A percentile compares a stretch with the other conserved stretches of the same genome.
Conservation (phyloP, 2,113 vertebrate species). For the Ptilorrhoa leucosticta region DNA sequence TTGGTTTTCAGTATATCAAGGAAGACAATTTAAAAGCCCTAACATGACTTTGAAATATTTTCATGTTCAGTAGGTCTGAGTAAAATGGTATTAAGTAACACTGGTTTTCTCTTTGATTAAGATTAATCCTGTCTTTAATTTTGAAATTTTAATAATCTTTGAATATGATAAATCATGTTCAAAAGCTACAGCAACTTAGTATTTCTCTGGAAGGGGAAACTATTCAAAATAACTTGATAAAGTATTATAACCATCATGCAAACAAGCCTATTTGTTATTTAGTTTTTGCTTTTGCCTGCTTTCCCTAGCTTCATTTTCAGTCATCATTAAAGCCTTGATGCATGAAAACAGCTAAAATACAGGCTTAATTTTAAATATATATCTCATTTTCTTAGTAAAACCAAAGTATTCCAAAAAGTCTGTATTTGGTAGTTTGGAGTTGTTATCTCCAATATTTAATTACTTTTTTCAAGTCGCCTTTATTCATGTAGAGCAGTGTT, state of each 20-base stretch:
- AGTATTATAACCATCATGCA: background rate
- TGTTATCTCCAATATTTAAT: background rate
- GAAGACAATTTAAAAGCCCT: background rate
- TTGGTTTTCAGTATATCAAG: too few relatives aligned
- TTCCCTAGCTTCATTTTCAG: background rate
- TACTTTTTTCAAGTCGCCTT: background rate
- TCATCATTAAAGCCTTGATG: background rate
- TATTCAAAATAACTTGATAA: background rate
- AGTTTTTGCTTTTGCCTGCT: background rate
- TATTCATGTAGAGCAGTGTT: background rate
- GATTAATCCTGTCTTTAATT: background rate
- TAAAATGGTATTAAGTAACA: background rate
- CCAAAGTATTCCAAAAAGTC: background rate
- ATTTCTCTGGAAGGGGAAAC: accelerated
- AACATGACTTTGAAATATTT: background rate
- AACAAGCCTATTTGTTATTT: background rate
- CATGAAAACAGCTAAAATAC: background rate
- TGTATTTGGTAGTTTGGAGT: background rate
- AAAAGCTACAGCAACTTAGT: background rate
- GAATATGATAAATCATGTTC: background rate
- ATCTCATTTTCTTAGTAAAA: background rate
- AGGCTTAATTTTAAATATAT: background rate
- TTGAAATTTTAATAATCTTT: background rate
- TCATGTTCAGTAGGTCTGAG: background rate
- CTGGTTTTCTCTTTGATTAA: background rate